These are phyloP conservation scores for Plagodis dolabraria DNA, from an alignment of 2,888 invertebrate species.

Conservation along the genomic window DNA sequence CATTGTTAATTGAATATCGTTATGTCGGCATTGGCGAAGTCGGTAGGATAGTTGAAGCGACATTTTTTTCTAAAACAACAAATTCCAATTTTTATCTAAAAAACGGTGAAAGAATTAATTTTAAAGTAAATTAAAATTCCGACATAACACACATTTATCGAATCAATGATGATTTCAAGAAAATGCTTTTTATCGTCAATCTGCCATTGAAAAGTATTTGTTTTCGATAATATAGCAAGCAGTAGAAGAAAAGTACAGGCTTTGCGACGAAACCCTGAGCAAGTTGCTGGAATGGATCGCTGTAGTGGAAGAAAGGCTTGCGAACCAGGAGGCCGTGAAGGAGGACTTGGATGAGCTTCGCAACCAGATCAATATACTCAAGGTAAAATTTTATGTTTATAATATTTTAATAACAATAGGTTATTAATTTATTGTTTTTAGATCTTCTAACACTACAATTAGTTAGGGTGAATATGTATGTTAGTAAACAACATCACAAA, in stretches of 20 bases:
- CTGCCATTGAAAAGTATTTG: conserved; percentile 24
- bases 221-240: conserved; percentile 90
- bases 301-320: conserved; percentile 92
- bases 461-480: too few species aligned
- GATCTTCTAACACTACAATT: too few species aligned
- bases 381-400: conserved; percentile 78
- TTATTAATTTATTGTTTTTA: too few species aligned
- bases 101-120: too few species aligned
- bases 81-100: too few species aligned
- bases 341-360: conserved; percentile 94
- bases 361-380: conserved; percentile 95
- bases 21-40: conserved; percentile 10
- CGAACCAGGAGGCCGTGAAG: conserved; percentile 93
- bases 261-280: conserved; percentile 94
- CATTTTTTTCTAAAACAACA: too few species aligned
- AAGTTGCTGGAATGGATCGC: conserved; percentile 95
- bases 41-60: background rate
- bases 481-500: too few species aligned
- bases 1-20: conserved; percentile 2
- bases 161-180: conserved; percentile 16
- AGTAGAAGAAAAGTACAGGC: conserved; percentile 96
- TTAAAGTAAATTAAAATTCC: background rate
- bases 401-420: too few species aligned
- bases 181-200: conserved; percentile 8
- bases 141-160: conserved; percentile 5